phyloP scores from a whole-genome alignment of 2,888 invertebrate species.

The Ferrisia virgata region DNA sequence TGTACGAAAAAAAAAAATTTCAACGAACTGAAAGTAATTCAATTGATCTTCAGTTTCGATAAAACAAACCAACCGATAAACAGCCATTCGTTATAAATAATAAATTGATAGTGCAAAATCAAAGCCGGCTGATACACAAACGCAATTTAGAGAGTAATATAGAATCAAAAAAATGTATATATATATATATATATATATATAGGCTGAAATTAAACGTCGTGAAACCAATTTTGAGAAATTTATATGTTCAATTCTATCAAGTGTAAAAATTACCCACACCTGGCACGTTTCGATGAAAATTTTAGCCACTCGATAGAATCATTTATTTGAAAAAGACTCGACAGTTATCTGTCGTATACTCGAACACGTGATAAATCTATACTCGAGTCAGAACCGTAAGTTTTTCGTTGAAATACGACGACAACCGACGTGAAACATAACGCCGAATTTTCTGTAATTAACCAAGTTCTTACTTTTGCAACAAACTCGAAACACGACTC shows the following conservation, averaged over 20 bases:
- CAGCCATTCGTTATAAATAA: neutral
- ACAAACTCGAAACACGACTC: neutral
- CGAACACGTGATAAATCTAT: neutral
- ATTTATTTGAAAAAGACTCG: neutral
- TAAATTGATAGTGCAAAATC: neutral
- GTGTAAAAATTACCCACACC: neutral
- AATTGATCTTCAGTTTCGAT: neutral
- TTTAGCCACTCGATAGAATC: neutral
- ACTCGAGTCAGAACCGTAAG: neutral
- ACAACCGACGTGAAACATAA: neutral
- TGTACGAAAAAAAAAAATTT: neutral
- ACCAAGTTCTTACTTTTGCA: neutral
- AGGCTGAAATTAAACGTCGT: neutral
- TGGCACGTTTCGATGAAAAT: constrained; percentile 3
- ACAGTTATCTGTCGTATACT: neutral
- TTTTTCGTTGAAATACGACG: neutral
- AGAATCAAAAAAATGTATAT: neutral
- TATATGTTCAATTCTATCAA: neutral
- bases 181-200: too few species aligned
- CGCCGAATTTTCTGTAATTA: neutral
- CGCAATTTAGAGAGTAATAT: neutral
- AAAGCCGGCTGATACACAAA: neutral
- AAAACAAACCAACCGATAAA: neutral
- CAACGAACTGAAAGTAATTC: neutral
- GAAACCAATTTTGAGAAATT: neutral